Base-by-base conservation (phyloP, 2,888 invertebrate species). In the Mythimna loreyi region DNA sequence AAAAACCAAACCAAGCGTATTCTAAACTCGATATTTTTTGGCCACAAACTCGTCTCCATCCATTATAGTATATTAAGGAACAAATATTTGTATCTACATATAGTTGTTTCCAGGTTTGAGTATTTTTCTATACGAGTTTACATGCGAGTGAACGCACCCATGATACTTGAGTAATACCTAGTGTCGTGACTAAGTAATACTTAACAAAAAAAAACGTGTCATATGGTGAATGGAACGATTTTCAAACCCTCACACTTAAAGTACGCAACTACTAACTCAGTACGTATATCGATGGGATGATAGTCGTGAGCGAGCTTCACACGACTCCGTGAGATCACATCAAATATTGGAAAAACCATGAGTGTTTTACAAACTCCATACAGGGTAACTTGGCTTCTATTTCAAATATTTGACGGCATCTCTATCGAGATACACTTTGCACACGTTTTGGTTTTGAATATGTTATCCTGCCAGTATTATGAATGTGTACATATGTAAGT, bases 341-440 rank as follows among this genome's bases (percentile, higher is more conserved):
- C 76, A 76, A 76, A 76, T 76, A 76, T 80, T 80, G 76, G 76
- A 76, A 76, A 76, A 76, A 80, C 69, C 80, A 64, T 61, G 50
- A 76, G 76, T 67, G 80, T 75, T 80, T 57, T 50, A 67, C 80
- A 63, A 70, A 80, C 62, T 56, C 56, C 56, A 23, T 36, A 21
- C 25, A 36, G 19, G 40, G 2, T 0, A 75, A 64, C 52, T 57
- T 62, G 53, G 40, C 43, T 75, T 62, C 80, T 75, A 80, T 67
- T 75, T 79, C 66, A 74, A 73, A 75, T 78, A 79, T 57, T 33
- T 57, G 30, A 45, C 19, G 13, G 28, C 16, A 45, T 33, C 23
- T 52, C 45, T 45, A 36, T 67, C 6, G 43, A 13, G 21, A 40
- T 53, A 62, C 28, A 43, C 23, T 50, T 43, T 36, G 5, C 11